phyloP scores from a whole-genome alignment of 2,888 invertebrate genomes.

The Cecidostiba fungosa region DNA sequence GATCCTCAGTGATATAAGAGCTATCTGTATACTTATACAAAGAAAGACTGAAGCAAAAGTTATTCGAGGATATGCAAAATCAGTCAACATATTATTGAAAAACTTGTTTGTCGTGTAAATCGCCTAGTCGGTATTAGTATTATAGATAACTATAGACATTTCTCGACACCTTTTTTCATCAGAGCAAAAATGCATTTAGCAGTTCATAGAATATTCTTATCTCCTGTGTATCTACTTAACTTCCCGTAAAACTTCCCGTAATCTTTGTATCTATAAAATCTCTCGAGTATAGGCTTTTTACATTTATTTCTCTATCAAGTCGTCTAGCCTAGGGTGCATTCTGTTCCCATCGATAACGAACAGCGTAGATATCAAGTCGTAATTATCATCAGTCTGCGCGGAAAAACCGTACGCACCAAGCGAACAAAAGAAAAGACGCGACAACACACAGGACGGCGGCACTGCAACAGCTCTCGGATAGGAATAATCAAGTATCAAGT shows the following conservation, averaged over 20 bases:
- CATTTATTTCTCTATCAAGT: background rate
- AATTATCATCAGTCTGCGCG: background rate
- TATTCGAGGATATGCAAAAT: background rate
- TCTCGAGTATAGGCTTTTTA: background rate
- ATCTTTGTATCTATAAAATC: background rate
- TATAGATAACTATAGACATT: too few relatives aligned
- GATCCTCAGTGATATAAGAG: background rate
- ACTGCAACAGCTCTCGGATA: background rate
- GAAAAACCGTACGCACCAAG: background rate
- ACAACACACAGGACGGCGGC: background rate
- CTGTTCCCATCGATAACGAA: slow-evolving; percentile 8
- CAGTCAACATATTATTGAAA: background rate
- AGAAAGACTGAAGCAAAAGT: background rate
- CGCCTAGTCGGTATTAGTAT: too few relatives aligned
- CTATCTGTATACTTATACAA: background rate
- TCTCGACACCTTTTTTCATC: background rate
- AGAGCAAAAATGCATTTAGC: background rate
- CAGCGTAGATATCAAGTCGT: background rate
- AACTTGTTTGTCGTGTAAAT: background rate
- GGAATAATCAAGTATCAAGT: slow-evolving; percentile 4
- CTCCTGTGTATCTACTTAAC: background rate
- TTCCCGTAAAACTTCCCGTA: background rate
- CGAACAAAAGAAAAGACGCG: slow-evolving; percentile 1
- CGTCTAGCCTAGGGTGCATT: background rate
- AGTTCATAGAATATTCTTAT: background rate